Evolutionary conservation across 2,888 invertebrate species (phyloP).

Genomic region (Limulus polyphemus): DNA sequence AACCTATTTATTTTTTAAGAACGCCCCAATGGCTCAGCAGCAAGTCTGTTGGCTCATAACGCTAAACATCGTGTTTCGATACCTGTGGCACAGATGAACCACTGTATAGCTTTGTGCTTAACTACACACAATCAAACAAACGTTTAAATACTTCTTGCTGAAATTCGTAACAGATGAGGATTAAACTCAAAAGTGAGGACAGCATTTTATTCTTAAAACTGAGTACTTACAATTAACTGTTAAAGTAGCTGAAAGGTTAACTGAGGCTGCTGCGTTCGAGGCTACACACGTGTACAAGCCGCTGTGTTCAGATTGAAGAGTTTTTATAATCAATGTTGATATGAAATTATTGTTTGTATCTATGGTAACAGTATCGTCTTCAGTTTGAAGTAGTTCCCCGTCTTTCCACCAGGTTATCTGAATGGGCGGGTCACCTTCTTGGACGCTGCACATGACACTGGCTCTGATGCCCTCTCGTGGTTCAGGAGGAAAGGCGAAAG

Average conservation of each 20-base stretch:
- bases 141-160: no score
- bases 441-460: slow-evolving; percentile 26
- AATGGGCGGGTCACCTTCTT: slow-evolving; percentile 27
- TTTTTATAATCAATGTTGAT: slow-evolving; percentile 22
- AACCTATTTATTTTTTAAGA: no score
- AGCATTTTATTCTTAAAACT: no score
- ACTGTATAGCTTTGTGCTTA: no score
- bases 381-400: slow-evolving; percentile 4
- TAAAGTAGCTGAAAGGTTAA: slow-evolving; percentile 33
- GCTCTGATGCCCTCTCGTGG: slow-evolving; percentile 27
- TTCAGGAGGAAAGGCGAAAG: slow-evolving; percentile 24
- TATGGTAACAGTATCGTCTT: slow-evolving; percentile 15
- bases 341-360: slow-evolving; percentile 22
- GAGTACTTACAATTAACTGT: slow-evolving; percentile 38
- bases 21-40: no score
- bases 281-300: slow-evolving; percentile 36
- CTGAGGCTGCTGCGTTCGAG: slow-evolving; percentile 29
- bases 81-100: no score
- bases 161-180: no score
- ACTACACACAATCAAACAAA: no score
- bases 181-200: no score
- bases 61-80: no score
- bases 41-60: no score
- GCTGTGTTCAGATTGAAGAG: slow-evolving; percentile 16
- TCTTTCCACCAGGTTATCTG: slow-evolving; percentile 27